phyloP scores from a whole-genome alignment of 1,140 invertebrate species.

The Trinorchestia longiramus region DNA sequence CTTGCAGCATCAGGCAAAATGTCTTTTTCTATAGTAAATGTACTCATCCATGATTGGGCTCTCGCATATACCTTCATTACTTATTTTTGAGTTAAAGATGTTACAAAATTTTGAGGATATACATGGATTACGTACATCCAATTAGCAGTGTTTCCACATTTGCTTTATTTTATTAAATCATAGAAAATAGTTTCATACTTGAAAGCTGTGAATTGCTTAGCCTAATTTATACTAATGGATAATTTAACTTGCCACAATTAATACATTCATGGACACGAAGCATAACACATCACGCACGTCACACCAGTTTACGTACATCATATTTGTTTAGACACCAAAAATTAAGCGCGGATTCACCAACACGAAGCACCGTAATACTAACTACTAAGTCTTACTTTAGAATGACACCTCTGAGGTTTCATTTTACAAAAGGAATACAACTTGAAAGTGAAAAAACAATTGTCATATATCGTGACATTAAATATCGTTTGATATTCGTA shows the following conservation, averaged over 20 bases:
- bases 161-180: neutral
- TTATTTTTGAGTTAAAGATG: too few relatives aligned
- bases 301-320: too few relatives aligned
- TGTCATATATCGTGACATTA: too few relatives aligned
- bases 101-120: neutral
- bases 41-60: neutral
- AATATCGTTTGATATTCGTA: too few relatives aligned
- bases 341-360: neutral
- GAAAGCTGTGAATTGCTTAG: neutral
- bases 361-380: neutral
- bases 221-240: neutral
- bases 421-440: neutral
- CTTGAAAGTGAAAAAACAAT: too few relatives aligned
- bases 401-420: neutral
- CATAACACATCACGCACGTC: neutral
- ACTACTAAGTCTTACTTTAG: neutral
- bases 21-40: neutral
- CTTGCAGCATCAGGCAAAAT: neutral
- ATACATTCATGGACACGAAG: neutral
- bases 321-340: neutral
- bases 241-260: neutral
- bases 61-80: neutral
- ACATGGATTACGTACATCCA: neutral
- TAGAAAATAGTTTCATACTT: neutral
- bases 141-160: neutral